These are phyloP conservation scores for Crepidodera aurea DNA, from an alignment of 2,888 invertebrate species.

Conservation along the genomic window DNA sequence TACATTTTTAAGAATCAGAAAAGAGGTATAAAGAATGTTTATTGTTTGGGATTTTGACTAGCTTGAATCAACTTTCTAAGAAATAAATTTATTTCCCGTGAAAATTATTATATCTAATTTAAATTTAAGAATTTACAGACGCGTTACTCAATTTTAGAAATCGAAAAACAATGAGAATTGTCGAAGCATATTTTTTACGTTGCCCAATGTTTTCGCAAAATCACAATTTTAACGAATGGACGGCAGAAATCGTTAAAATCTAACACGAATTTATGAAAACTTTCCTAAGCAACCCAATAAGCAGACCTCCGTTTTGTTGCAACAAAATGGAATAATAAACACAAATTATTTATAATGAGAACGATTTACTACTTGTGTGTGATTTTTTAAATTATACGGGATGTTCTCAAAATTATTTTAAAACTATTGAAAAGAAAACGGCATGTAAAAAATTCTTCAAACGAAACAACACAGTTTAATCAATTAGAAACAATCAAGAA, in stretches of 20 bases:
- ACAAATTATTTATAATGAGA: slow-evolving; percentile 3
- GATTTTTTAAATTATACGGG: too few species aligned
- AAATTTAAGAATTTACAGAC: neutral
- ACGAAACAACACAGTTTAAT: too few species aligned
- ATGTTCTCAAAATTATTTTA: too few species aligned
- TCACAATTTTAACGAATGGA: slow-evolving; percentile 5
- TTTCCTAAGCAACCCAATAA: slow-evolving; percentile 20
- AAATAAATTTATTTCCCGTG: too few species aligned
- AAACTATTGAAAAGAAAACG: too few species aligned
- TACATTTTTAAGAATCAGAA: too few species aligned
- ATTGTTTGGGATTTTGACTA: too few species aligned
- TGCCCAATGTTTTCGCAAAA: slow-evolving; percentile 7
- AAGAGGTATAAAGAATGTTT: too few species aligned
- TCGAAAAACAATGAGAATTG: slow-evolving; percentile 2
- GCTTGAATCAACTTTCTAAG: too few species aligned
- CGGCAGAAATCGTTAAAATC: slow-evolving; percentile 6
- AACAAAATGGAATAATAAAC: slow-evolving; percentile 4
- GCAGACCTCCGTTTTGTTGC: slow-evolving; percentile 20
- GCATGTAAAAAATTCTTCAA: too few species aligned
- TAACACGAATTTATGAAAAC: slow-evolving; percentile 18
- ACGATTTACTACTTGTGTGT: neutral
- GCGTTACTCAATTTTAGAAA: slow-evolving; percentile 1
- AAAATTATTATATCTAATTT: too few species aligned
- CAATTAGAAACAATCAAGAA: too few species aligned
- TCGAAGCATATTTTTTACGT: neutral